A percentile compares a stretch with the other conserved stretches of the same genome.
These are phyloP conservation scores for Ylistrum balloti DNA, from an alignment of 1,140 invertebrate genomes.

Conservation along the genomic window DNA sequence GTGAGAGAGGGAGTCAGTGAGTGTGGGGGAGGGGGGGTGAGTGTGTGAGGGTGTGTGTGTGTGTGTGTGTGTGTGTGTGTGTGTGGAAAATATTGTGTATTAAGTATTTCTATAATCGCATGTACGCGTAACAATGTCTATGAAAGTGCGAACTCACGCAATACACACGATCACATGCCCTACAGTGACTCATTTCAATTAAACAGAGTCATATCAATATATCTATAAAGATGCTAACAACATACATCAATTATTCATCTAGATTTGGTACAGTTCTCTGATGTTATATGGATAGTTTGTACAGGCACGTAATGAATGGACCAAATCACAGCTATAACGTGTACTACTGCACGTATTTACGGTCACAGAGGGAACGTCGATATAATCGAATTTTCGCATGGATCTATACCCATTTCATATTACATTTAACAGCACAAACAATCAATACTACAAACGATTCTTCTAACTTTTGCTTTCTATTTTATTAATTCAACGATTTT, in stretches of 20 bases:
- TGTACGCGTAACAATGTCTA: not conserved
- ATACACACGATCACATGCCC: not conserved
- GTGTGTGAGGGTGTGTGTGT: no score
- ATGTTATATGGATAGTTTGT: not conserved
- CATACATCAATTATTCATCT: not conserved
- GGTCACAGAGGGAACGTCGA: not conserved
- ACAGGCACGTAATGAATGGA: not conserved
- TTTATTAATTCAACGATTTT: not conserved
- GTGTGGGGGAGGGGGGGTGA: no score
- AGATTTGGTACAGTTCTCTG: not conserved
- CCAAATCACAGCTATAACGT: not conserved
- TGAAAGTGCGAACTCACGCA: not conserved
- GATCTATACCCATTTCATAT: conserved; percentile 25
- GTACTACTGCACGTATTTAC: not conserved
- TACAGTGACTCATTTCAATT: not conserved
- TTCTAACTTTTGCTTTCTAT: not conserved
- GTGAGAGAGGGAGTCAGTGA: no score
- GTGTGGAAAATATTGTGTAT: not conserved
- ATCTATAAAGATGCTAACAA: not conserved
- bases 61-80: no score
- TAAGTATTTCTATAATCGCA: not conserved
- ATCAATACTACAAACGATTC: not conserved
- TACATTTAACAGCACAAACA: not conserved
- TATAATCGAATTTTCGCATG: not conserved
- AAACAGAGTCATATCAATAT: not conserved